phyloP scores from a whole-genome alignment of 1,140 invertebrate species.

The Zaprionus ghesquierei region DNA sequence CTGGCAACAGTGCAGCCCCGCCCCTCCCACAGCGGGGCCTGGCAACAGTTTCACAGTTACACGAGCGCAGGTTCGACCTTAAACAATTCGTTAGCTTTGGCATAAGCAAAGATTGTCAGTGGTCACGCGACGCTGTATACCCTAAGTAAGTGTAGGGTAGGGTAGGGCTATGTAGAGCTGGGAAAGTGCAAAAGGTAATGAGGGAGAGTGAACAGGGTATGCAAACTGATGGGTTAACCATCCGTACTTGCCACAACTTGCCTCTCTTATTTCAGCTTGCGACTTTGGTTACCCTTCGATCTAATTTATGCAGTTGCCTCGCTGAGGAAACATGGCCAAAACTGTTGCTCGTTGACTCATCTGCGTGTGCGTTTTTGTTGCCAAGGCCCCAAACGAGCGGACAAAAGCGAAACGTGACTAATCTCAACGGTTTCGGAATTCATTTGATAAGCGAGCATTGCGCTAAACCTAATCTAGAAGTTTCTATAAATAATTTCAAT shows the following conservation, averaged over 20 bases:
- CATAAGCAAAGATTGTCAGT: conserved; percentile 29
- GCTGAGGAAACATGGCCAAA: not conserved
- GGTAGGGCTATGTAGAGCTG: not conserved
- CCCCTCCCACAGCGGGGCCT: not conserved
- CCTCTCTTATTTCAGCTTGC: too few relatives aligned
- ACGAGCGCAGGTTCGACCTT: conserved; percentile 26
- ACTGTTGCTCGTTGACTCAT: conserved; percentile 8
- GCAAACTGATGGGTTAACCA: not conserved
- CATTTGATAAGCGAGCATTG: not conserved
- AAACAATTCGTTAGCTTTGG: conserved; percentile 32
- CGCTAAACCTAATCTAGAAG: not conserved
- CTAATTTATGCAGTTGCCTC: conserved; percentile 31
- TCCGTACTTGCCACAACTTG: not conserved
- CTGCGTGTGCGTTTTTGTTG: conserved; percentile 30
- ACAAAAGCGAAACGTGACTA: conserved; percentile 8
- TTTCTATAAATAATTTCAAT: not conserved
- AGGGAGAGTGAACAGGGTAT: too few relatives aligned
- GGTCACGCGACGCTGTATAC: conserved; percentile 34
- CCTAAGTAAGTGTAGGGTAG: not conserved
- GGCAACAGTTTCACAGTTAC: conserved; percentile 49
- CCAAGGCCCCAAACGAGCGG: conserved; percentile 4
- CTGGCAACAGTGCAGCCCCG: conserved; percentile 30
- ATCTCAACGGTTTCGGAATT: not conserved
- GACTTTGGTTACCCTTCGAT: not conserved
- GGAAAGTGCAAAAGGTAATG: too few relatives aligned